Conservation (phyloP, 2,888 invertebrate genomes). For the Patella depressa region DNA sequence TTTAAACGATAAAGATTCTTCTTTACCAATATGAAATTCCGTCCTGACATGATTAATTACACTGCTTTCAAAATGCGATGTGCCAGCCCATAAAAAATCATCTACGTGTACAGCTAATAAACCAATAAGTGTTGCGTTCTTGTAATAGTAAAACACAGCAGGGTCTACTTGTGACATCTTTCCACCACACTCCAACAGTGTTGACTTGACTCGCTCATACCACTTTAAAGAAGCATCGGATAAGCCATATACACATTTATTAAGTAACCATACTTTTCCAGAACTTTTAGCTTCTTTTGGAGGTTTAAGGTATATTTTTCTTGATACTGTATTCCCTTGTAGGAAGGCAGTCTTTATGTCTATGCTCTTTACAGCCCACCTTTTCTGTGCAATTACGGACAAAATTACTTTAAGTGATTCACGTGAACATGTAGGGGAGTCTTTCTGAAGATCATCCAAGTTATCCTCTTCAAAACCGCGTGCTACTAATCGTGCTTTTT, state of each 20-base stretch:
- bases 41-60: slow-evolving; percentile 15
- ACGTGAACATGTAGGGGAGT: neutral
- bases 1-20: no score
- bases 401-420: slow-evolving; percentile 1
- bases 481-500: neutral
- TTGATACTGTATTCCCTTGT: slow-evolving; percentile 7
- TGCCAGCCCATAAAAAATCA: no score
- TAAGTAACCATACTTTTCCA: slow-evolving; percentile 13
- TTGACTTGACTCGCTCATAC: slow-evolving; percentile 13
- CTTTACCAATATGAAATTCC: slow-evolving; percentile 20
- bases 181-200: slow-evolving; percentile 6
- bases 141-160: neutral
- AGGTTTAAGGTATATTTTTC: slow-evolving; percentile 1
- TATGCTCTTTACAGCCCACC: slow-evolving; percentile 12
- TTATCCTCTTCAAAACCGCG: neutral
- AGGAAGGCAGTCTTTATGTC: slow-evolving; percentile 12
- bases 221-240: slow-evolving; percentile 21
- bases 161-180: slow-evolving; percentile 11
- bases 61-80: slow-evolving; percentile 10
- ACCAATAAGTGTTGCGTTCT: no score
- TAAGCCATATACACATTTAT: slow-evolving; percentile 17
- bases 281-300: slow-evolving; percentile 5
- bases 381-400: slow-evolving; percentile 10
- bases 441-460: neutral
- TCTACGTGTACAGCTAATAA: no score